Percentiles rank a stretch among this genome's conserved stretches.
phyloP scores from a whole-genome alignment of 2,113 vertebrate genomes.

The Sebastes schlegelii region DNA sequence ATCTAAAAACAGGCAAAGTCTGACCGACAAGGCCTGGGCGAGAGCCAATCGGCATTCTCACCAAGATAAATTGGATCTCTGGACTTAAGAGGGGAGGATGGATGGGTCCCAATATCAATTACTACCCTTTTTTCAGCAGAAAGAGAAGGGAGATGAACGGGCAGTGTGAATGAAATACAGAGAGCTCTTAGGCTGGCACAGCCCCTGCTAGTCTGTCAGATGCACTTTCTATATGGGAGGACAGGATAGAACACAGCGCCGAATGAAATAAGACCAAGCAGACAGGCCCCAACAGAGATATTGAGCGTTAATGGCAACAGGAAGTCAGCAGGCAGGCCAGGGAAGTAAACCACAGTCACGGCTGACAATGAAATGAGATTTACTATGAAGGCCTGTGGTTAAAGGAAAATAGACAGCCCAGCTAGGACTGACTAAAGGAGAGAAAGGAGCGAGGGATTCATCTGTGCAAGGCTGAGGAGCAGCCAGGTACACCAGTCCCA shows the following conservation, averaged over 20 bases:
- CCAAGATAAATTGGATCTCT: constrained; percentile 84
- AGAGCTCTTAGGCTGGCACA: constrained; percentile 69
- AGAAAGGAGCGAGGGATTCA: constrained; percentile 58
- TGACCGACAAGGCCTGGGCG: constrained; percentile 80
- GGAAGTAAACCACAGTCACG: constrained; percentile 78
- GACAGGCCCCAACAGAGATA: constrained; percentile 81
- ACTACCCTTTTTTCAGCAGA: constrained; percentile 75
- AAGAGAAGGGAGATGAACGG: constrained; percentile 74
- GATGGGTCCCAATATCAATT: constrained; percentile 85
- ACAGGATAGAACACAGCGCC: constrained; percentile 66
- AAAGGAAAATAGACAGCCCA: constrained; percentile 74
- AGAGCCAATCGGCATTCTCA: constrained; percentile 82
- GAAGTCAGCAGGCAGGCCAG: constrained; percentile 76
- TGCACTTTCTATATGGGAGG: constrained; percentile 76
- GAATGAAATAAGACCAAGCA: constrained; percentile 80
- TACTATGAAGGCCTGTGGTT: constrained; percentile 81
- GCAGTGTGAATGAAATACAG: constrained; percentile 82
- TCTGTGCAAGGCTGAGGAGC: constrained; percentile 46
- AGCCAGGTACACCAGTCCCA: constrained; percentile 75
- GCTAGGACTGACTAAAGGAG: constrained; percentile 59
- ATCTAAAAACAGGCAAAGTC: constrained; percentile 84
- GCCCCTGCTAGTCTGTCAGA: constrained; percentile 73
- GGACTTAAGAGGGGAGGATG: constrained; percentile 82
- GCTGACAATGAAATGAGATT: constrained; percentile 83
- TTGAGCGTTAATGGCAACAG: constrained; percentile 82